These are phyloP conservation scores for Hyposmocoma kahamanoa DNA, from an alignment of 1,140 invertebrate species.

Conservation along the genomic window DNA sequence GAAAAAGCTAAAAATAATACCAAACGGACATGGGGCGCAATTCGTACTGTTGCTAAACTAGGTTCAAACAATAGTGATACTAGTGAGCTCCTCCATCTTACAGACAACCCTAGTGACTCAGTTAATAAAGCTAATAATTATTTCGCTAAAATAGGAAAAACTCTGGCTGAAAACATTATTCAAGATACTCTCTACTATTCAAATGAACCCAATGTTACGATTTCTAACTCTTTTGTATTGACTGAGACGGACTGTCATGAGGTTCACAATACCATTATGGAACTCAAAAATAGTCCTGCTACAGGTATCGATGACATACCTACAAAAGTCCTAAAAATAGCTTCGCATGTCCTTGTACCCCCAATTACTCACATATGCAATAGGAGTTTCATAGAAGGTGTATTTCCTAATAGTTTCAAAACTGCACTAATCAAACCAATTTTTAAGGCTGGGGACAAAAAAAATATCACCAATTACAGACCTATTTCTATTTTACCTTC, in stretches of 20 bases:
- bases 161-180: background rate
- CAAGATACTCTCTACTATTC: background rate
- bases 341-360: background rate
- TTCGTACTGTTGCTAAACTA: background rate
- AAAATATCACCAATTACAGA: background rate
- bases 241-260: background rate
- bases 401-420: background rate
- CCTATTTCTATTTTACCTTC: slow-evolving; percentile 2
- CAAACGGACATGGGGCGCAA: background rate
- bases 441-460: background rate
- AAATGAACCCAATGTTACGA: background rate
- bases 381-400: background rate
- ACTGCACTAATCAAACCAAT: background rate
- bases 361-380: background rate
- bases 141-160: background rate
- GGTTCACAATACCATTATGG: background rate
- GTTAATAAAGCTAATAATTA: background rate
- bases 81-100: background rate
- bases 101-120: background rate
- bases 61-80: background rate
- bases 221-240: background rate
- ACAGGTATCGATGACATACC: background rate
- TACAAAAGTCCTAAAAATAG: background rate
- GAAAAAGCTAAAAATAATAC: background rate
- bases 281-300: background rate